A percentile compares a stretch with the other conserved stretches of the same genome.
These are phyloP conservation scores for Terrapene triunguis DNA, from an alignment of 2,113 vertebrate genomes.

Conservation along the genomic window DNA sequence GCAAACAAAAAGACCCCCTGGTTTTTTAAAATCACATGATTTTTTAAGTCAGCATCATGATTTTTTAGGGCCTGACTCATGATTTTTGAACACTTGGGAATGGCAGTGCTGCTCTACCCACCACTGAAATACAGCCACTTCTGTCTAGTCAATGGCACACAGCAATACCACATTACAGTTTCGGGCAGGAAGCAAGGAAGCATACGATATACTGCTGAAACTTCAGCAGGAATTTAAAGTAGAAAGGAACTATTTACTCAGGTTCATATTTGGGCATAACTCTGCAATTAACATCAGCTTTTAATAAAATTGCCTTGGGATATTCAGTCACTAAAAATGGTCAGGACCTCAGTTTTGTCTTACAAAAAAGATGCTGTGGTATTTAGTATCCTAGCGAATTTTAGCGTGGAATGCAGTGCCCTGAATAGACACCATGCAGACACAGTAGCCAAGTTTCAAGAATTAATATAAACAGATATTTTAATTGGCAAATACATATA, in stretches of 20 bases:
- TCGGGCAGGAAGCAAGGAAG: background rate
- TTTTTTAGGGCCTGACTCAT: background rate
- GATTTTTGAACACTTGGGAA: background rate
- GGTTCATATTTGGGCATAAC: background rate
- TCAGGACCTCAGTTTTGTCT: background rate
- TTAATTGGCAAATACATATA: background rate
- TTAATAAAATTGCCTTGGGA: background rate
- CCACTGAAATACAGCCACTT: background rate
- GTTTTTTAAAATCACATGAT: background rate
- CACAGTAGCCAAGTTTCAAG: background rate
- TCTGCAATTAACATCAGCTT: background rate
- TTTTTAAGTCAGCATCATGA: background rate
- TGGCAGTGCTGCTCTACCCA: background rate
- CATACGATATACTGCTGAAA: background rate
- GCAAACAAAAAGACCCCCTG: background rate
- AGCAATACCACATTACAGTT: background rate
- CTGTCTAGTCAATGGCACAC: background rate
- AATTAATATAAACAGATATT: background rate
- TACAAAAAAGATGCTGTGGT: background rate
- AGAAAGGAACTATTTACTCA: background rate
- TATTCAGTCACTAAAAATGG: background rate
- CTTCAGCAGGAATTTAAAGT: background rate
- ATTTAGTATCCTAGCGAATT: background rate
- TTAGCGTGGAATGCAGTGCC: background rate
- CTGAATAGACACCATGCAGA: background rate